phyloP scores from a whole-genome alignment of 2,797 vertebrate species.

The Petrocephalus sullivani region DNA sequence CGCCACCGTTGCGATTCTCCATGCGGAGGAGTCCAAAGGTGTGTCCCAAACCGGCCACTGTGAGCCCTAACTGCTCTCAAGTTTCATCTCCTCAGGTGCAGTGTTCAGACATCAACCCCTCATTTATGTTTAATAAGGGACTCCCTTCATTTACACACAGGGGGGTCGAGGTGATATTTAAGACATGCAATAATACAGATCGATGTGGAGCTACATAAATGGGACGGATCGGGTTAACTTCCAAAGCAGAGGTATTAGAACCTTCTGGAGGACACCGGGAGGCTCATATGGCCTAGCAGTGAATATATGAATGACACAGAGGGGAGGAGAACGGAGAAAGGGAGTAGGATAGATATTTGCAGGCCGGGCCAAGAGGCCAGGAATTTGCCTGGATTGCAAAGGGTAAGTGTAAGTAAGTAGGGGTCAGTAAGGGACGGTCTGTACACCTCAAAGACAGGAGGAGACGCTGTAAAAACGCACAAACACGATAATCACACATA shows the following conservation, averaged over 20 bases:
- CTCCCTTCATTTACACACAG: conserved; percentile 9
- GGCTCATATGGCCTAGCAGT: not conserved
- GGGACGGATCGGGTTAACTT: not conserved
- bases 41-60: not conserved
- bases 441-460: not conserved
- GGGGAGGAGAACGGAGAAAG: conserved; percentile 34
- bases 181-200: not conserved
- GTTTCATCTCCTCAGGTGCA: conserved; percentile 14
- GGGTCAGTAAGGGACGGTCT: not conserved
- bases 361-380: not conserved
- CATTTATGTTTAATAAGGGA: conserved; percentile 16
- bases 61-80: not conserved
- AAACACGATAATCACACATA: not conserved
- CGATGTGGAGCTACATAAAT: not conserved
- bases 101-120: conserved; percentile 16
- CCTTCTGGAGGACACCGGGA: conserved; percentile 7
- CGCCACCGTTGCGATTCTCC: not conserved
- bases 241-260: not conserved
- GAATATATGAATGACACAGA: conserved; percentile 50
- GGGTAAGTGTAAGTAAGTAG: not conserved
- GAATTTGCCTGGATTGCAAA: not conserved
- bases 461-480: not conserved
- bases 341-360: not conserved
- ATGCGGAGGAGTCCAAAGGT: not conserved
- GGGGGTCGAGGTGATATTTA: conserved; percentile 8